phyloP scores from a whole-genome alignment of 1,140 invertebrate species.

The Acromyrmex echinatior region DNA sequence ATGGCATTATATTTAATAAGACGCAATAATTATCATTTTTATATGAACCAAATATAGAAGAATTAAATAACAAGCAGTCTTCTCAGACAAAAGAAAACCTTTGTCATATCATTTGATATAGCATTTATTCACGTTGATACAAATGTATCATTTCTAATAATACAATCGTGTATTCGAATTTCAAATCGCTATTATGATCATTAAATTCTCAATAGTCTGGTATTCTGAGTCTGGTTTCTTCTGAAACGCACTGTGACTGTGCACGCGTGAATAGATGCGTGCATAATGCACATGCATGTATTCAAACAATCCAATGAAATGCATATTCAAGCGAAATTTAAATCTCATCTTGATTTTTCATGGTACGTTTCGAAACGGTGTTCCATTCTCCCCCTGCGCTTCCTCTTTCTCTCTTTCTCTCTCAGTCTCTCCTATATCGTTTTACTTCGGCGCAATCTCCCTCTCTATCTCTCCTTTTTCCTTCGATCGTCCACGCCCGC shows the following conservation, averaged over 20 bases:
- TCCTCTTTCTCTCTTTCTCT: background rate
- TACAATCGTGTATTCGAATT: background rate
- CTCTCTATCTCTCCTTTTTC: slow-evolving; percentile 5
- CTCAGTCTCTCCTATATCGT: background rate
- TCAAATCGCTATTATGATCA: background rate
- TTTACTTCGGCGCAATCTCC: background rate
- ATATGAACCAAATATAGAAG: background rate
- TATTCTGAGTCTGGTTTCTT: background rate
- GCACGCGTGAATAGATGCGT: background rate
- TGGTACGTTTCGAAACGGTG: background rate
- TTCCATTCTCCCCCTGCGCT: background rate
- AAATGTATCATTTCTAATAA: background rate
- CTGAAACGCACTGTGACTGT: background rate
- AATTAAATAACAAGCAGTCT: background rate
- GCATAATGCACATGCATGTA: slow-evolving; percentile 4
- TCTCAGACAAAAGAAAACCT: background rate
- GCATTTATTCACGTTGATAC: background rate
- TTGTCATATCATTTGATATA: background rate
- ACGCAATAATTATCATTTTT: background rate
- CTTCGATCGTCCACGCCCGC: slow-evolving; percentile 33
- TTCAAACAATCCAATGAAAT: slow-evolving; percentile 20
- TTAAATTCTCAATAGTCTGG: background rate
- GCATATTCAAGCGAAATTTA: slow-evolving; percentile 23
- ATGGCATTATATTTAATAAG: background rate
- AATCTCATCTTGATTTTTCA: slow-evolving; percentile 44